Evolutionary conservation across 2,888 invertebrate genomes (phyloP).

Genomic region (Phytoseiulus persimilis): DNA sequence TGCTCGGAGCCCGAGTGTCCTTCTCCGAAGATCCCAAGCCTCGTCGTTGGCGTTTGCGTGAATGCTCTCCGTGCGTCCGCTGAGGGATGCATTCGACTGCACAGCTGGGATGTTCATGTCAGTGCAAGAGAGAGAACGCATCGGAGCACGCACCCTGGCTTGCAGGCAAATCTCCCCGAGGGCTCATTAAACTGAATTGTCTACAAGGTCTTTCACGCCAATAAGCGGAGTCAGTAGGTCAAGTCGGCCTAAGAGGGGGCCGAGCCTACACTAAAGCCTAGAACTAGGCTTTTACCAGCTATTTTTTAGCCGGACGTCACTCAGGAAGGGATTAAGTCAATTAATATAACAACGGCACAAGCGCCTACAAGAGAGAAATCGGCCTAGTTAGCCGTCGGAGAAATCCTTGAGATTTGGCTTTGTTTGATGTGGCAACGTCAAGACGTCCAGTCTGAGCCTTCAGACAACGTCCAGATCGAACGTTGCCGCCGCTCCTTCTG

Average conservation of each 20-base stretch:
- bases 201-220: constrained; percentile 30
- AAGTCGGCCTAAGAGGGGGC: not conserved
- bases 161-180: constrained; percentile 9
- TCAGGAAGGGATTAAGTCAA: constrained; percentile 37
- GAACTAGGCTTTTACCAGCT: constrained; percentile 6
- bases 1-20: no score
- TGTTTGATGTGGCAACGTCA: constrained; percentile 5
- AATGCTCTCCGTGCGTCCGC: no score
- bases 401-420: not conserved
- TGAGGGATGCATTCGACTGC: not conserved
- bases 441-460: not conserved
- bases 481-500: not conserved
- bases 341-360: constrained; percentile 35
- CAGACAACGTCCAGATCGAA: not conserved
- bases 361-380: not conserved
- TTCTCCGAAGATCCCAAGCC: no score
- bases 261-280: not conserved
- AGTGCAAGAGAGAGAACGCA: not conserved
- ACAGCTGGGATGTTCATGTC: not conserved
- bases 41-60: no score
- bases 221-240: not conserved
- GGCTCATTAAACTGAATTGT: constrained; percentile 38
- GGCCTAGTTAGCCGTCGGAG: not conserved
- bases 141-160: no score
- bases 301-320: constrained; percentile 13